Evolutionary conservation across 2,113 vertebrate genomes (phyloP).

Genomic region (Erythrocebus patas): DNA sequence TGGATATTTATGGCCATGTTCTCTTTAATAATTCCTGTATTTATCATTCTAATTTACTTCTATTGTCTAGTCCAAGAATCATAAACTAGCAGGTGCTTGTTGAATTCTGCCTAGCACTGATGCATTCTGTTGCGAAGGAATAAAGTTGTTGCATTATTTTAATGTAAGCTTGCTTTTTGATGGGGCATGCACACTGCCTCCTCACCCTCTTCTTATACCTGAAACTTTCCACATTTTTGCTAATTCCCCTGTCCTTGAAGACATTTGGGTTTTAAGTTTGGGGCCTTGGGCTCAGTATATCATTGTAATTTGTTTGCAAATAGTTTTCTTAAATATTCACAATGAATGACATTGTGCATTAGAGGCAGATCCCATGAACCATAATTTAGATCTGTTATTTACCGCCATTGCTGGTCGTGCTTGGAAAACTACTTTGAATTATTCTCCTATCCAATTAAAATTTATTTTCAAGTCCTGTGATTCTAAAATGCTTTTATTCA

Average conservation of each 20-base stretch:
- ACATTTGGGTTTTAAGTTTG: slow-evolving; percentile 28
- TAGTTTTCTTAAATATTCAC: slow-evolving; percentile 43
- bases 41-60: neutral
- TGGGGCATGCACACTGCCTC: neutral
- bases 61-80: neutral
- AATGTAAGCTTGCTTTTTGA: neutral
- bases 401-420: neutral
- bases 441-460: neutral
- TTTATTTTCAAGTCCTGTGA: neutral
- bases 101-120: neutral
- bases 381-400: slow-evolving; percentile 21
- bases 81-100: neutral
- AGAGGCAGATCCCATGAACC: neutral
- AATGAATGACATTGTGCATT: neutral
- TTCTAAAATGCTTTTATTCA: slow-evolving; percentile 26
- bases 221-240: neutral
- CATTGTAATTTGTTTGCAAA: slow-evolving; percentile 8
- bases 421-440: slow-evolving; percentile 30
- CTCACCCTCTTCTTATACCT: neutral
- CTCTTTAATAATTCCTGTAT: neutral
- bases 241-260: neutral
- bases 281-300: neutral
- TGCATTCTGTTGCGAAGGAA: neutral
- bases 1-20: neutral
- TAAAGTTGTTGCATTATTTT: neutral